Evolutionary conservation across 2,797 vertebrate genomes (phyloP), one percentile per base, ranked within the genome.

Genomic region (Fundulus diaphanus): DNA sequence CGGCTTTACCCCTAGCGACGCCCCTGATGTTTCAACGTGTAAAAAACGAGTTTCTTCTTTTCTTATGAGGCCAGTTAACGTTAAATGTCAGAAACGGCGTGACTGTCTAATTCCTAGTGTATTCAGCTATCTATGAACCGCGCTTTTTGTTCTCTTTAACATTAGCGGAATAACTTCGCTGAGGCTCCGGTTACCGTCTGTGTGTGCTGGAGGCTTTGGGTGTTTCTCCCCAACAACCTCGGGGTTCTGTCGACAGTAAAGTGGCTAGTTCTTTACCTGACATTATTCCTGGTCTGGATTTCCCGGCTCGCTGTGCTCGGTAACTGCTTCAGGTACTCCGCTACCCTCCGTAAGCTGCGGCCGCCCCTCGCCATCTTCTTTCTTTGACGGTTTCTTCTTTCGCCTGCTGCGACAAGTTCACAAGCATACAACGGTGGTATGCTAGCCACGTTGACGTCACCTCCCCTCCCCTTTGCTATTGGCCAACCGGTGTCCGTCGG

Each of bases 301-400:
- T 94, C 93, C 72, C 94, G 86, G 77, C 78, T 78, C 40, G 90
- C 77, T 12, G 87, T 66, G 4, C 83, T 84, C 3, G 92, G 93
- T 44, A 95, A 67, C 61, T 90, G 89, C 69, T 87, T 94, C 24
- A 96, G 70, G 67, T 93, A 95, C 74, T 95, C 91, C 0, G 91
- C 93, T 0, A 94, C 92, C 87, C 54, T 92, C 16, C 89, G 85
- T 52, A 96, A 74, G 69, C 89, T 91, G 61, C 92, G 82, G n/a
- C 89, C 33, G 4, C 94, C 94, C 91, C 94, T 95, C 86, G 95
- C 95, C 95, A 96, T 96, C 85, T 94, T 95, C 80, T 24, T 77
- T 86, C 61, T 78, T 57, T 82, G 57, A 63, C 37, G 6, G 1
- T 33, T 72, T 74, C 77, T 82, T 70, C 72, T 18, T 61, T 72